These are phyloP conservation scores for Escarpia spicata DNA, from an alignment of 2,888 invertebrate species.

Conservation along the genomic window DNA sequence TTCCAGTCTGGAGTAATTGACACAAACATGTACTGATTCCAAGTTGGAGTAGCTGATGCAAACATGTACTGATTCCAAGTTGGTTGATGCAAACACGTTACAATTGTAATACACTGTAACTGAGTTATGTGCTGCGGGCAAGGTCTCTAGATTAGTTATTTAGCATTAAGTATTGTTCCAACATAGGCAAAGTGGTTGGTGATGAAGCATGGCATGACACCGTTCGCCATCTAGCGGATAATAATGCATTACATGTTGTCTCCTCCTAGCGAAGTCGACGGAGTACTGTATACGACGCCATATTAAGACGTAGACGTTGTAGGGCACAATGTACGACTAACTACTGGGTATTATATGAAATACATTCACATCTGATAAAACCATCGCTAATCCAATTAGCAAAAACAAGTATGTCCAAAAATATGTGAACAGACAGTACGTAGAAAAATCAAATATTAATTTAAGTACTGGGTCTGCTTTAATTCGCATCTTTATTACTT, in stretches of 20 bases:
- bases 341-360: neutral
- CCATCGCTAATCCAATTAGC: too few relatives aligned
- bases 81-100: too few relatives aligned
- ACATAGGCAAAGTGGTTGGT: neutral
- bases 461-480: neutral
- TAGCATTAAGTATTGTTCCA: neutral
- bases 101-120: neutral
- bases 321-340: neutral
- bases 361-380: neutral
- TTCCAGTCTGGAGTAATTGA: too few relatives aligned
- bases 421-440: too few relatives aligned
- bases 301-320: neutral
- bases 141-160: neutral
- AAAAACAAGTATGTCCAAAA: too few relatives aligned
- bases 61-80: too few relatives aligned
- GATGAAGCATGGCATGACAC: neutral
- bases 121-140: neutral
- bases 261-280: neutral
- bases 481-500: neutral
- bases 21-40: too few relatives aligned
- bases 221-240: conserved; percentile 3
- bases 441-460: too few relatives aligned
- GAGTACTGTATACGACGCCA: neutral
- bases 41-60: too few relatives aligned
- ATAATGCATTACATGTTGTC: neutral